A percentile compares a stretch with the other conserved stretches of the same genome.
Evolutionary conservation across 2,888 invertebrate species (phyloP).

Genomic region (Caenorhabditis sp.): DNA sequence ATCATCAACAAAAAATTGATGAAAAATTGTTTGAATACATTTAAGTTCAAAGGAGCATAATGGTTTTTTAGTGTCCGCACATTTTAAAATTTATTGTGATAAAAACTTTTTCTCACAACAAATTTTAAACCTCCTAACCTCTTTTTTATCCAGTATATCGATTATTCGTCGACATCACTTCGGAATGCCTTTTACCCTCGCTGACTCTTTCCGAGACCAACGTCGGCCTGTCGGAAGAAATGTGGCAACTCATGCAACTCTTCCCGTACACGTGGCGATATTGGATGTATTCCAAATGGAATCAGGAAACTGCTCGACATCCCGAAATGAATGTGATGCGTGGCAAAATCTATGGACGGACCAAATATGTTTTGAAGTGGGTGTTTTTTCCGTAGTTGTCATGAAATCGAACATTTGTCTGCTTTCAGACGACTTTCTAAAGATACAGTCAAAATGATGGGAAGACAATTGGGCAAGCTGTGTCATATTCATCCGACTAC

Average conservation of each 20-base stretch:
- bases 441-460: constrained; percentile 96
- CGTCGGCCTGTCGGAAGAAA: constrained; percentile 92
- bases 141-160: constrained; percentile 48
- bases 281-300: constrained; percentile 79
- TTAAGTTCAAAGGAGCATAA: too few species aligned
- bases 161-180: constrained; percentile 72
- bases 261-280: constrained; percentile 73
- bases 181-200: constrained; percentile 88
- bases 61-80: too few species aligned
- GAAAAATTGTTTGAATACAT: too few species aligned
- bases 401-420: not conserved
- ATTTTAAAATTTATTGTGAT: too few species aligned
- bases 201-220: constrained; percentile 90
- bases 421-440: constrained; percentile 80
- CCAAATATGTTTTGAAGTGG: constrained; percentile 94
- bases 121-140: too few species aligned
- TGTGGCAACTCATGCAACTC: constrained; percentile 81
- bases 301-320: constrained; percentile 84
- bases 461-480: constrained; percentile 92
- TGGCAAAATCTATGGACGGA: constrained; percentile 86
- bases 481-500: constrained; percentile 94
- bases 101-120: too few species aligned
- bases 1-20: too few species aligned
- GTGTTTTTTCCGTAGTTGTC: constrained; percentile 71
- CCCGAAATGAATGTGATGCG: constrained; percentile 84